phyloP scores from a whole-genome alignment of 2,113 vertebrate species.

The Grammomys dolichurus region DNA sequence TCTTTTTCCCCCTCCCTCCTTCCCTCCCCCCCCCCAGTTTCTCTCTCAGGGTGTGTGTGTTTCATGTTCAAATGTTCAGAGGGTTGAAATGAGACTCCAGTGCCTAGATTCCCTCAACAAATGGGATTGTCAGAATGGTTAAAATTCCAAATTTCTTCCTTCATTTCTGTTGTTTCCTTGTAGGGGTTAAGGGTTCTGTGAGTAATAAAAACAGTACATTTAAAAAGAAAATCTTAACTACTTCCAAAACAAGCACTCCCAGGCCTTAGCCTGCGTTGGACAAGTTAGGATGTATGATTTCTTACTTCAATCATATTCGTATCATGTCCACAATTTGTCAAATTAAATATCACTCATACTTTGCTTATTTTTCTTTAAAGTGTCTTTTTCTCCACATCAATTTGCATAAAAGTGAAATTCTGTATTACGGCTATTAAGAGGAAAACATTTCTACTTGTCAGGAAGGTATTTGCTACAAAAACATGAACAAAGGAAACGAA shows the following conservation, averaged over 20 bases:
- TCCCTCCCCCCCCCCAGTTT: too few relatives aligned
- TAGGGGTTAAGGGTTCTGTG: neutral
- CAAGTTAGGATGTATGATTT: neutral
- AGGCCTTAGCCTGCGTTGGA: neutral
- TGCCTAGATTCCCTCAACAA: neutral
- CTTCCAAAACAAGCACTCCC: neutral
- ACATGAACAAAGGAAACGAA: neutral
- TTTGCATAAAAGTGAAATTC: conserved; percentile 46
- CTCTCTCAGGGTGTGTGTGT: too few relatives aligned
- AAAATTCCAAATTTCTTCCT: neutral
- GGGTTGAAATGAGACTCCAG: neutral
- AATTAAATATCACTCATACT: neutral
- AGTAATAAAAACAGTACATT: neutral
- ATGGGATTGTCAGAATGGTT: neutral
- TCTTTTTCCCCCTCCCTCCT: neutral
- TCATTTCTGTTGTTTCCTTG: neutral
- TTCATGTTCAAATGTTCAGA: conserved; percentile 46
- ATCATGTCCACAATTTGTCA: conserved; percentile 19
- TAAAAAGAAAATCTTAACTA: neutral
- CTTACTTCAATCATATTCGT: neutral
- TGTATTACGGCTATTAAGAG: conserved; percentile 41
- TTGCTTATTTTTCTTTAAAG: conserved; percentile 55
- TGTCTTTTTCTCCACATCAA: neutral
- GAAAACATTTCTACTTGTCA: conserved; percentile 41
- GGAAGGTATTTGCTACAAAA: conserved; percentile 48